Evolutionary conservation across 2,888 invertebrate genomes (phyloP), one percentile per base, ranked within the genome.

Genomic region (Xanthorhoe designata): DNA sequence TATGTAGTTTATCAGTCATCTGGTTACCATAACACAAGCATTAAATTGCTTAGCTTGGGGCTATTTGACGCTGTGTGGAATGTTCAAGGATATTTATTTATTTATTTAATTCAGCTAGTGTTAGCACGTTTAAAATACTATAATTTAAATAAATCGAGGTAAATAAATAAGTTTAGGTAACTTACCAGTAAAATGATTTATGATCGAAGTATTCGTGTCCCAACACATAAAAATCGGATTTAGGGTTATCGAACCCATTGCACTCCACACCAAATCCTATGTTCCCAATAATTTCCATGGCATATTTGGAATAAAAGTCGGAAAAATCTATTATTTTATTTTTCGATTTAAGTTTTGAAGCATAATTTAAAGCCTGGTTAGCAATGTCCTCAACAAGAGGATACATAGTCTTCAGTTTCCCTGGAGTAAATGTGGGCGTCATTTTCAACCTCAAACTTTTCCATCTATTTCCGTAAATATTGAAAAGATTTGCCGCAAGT

Each of bases 381-480:
- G 94, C 95, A 63, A 95, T 94, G 42, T 94, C 87, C 49, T 94
- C 90, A 10, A 96, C 94, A 0, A 95, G 92, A 0, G 89, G 89
- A 74, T 95, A 95, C 95, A 96, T 95, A 1, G 86, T 92, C 80
- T 95, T 96, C 55, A 96, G 83, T 83, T 96, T 96, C 7, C 95
- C 95, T 0, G 96, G 94, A 0, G 96, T 94, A 78, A 96, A 96
- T 0, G 95, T 94, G 0, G 96, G 95, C 0, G 96, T 94, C 76
- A 96, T 84, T 75, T 95, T 95, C 0, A 92, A 73, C 15, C 96
- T 90, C 29, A 96, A 82, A 55, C 88, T 91, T 77, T 94, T 95
- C 96, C 96, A 96, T 57, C 94, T 89, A 8, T 93, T 86, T 0
- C 95, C 95, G 54, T 91, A 89, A 51, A 94, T 79, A 64, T 94